Conservation (phyloP, 2,888 invertebrate species). For the Drosophila prolongata region DNA sequence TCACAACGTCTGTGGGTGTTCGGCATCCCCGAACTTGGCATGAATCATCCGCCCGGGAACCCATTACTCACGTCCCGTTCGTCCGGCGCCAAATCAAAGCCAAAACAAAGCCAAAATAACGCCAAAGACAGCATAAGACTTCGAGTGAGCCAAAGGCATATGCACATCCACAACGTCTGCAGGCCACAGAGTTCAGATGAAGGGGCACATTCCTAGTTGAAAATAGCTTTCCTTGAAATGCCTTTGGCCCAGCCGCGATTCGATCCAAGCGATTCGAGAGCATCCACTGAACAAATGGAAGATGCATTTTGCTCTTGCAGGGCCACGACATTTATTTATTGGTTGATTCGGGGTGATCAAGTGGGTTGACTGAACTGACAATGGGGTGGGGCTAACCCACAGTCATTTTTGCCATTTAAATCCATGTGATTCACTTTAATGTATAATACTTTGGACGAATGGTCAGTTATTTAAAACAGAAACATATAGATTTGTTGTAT, state of each 20-base stretch:
- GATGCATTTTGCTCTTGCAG: slow-evolving; percentile 23
- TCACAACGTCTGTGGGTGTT: slow-evolving; percentile 30
- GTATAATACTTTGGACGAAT: neutral
- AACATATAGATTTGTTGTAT: neutral
- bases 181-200: slow-evolving; percentile 35
- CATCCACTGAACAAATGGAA: slow-evolving; percentile 21
- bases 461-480: neutral
- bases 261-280: slow-evolving; percentile 4
- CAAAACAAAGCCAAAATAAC: slow-evolving; percentile 3
- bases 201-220: slow-evolving; percentile 42
- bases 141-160: slow-evolving; percentile 15
- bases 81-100: slow-evolving; percentile 37
- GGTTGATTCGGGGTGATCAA: slow-evolving; percentile 27
- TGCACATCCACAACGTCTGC: slow-evolving; percentile 9
- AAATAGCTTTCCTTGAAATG: slow-evolving; percentile 54
- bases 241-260: slow-evolving; percentile 32
- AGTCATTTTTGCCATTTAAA: slow-evolving; percentile 1
- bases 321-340: slow-evolving; percentile 41
- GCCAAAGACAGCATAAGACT: slow-evolving; percentile 1
- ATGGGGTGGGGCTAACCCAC: neutral
- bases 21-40: slow-evolving; percentile 48
- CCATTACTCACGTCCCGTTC: slow-evolving; percentile 29
- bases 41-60: slow-evolving; percentile 34
- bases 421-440: neutral
- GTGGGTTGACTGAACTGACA: slow-evolving; percentile 35